Evolutionary conservation across 2,888 invertebrate genomes (phyloP).

Genomic region (Stenoptilia bipunctidactyla): DNA sequence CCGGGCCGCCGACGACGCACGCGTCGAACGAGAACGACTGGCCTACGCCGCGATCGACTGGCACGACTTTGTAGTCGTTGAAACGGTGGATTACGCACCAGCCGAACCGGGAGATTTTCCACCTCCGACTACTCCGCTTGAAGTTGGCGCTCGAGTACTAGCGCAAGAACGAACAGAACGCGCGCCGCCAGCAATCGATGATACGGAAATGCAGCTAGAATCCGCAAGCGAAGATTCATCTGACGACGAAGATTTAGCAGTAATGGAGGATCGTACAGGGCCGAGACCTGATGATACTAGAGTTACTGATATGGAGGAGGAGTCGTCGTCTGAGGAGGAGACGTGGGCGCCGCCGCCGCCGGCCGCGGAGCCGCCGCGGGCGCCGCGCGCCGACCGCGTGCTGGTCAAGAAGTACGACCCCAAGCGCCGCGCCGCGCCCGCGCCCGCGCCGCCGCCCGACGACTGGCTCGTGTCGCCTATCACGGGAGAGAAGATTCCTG

Average conservation of each 20-base stretch:
- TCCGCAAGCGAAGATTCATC: conserved; percentile 78
- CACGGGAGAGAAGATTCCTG: conserved; percentile 97
- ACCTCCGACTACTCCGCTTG: conserved; percentile 96
- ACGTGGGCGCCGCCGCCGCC: conserved; percentile 33
- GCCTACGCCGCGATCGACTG: conserved; percentile 99
- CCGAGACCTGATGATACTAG: conserved; percentile 55
- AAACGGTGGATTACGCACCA: conserved; percentile 98
- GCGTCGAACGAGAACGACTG: conserved; percentile 92
- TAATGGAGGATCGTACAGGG: conserved; percentile 75
- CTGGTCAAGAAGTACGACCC: conserved; percentile 98
- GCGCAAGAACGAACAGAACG: conserved; percentile 85
- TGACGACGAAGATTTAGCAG: conserved; percentile 62
- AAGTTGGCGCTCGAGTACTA: conserved; percentile 94
- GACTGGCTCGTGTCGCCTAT: conserved; percentile 98
- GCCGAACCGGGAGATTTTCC: conserved; percentile 97
- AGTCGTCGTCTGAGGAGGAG: conserved; percentile 68
- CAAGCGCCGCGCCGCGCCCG: conserved; percentile 73
- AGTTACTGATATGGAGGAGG: conserved; percentile 94
- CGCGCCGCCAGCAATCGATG: conserved; percentile 73
- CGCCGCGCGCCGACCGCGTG: conserved; percentile 92
- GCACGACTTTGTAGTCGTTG: conserved; percentile 99
- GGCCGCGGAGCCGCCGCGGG: conserved; percentile 77
- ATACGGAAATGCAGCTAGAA: conserved; percentile 92
- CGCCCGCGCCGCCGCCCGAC: conserved; percentile 74
- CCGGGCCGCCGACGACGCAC: conserved; percentile 93